Conservation (phyloP, 2,888 invertebrate species). For the Luperina nickerlii region DNA sequence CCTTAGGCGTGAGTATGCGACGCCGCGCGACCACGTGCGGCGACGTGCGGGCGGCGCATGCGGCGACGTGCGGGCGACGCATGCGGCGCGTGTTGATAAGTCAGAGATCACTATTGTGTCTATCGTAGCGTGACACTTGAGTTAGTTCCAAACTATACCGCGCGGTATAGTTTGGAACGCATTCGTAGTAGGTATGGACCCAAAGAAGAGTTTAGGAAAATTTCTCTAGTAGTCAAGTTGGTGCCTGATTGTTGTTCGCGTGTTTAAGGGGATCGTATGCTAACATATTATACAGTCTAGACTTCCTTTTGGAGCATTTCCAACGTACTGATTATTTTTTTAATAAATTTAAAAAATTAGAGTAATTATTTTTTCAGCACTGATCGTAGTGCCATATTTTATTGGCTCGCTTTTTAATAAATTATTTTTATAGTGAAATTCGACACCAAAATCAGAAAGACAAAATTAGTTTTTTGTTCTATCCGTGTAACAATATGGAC, state of each 20-base stretch:
- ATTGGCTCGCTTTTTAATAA: conserved; percentile 86
- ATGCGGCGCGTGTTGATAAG: background rate
- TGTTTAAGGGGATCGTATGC: conserved; percentile 77
- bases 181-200: conserved; percentile 71
- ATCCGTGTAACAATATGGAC: conserved; percentile 82
- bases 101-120: conserved; percentile 49
- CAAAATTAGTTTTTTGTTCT: conserved; percentile 80
- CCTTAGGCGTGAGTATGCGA: conserved; percentile 67
- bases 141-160: conserved; percentile 57
- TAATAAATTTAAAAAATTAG: conserved; percentile 84
- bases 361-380: conserved; percentile 87
- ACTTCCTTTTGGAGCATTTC: conserved; percentile 84
- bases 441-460: conserved; percentile 88
- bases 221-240: conserved; percentile 87
- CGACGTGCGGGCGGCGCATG: conserved; percentile 5
- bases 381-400: conserved; percentile 89
- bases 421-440: conserved; percentile 87
- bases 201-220: conserved; percentile 85
- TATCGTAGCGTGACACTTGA: conserved; percentile 66
- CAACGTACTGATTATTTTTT: conserved; percentile 89
- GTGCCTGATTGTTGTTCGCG: conserved; percentile 86
- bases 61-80: background rate
- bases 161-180: conserved; percentile 58
- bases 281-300: conserved; percentile 71
- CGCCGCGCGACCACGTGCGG: background rate